phyloP scores from a whole-genome alignment of 2,113 vertebrate genomes.

The Aspidoscelis tigris region DNA sequence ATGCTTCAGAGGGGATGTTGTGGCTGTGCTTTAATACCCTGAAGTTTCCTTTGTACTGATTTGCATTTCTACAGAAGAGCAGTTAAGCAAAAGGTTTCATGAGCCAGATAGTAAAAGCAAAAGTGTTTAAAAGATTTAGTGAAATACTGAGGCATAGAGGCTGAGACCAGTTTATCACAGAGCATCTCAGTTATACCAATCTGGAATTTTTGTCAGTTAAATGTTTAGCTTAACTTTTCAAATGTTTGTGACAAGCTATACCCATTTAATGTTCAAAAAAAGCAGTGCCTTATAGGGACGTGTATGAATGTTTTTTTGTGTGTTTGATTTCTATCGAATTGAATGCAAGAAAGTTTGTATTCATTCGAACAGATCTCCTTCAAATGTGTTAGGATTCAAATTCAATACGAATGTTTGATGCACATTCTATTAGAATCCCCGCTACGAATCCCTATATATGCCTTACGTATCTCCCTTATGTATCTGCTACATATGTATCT shows the following conservation, averaged over 20 bases:
- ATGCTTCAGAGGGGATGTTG: constrained; percentile 57
- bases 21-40: constrained; percentile 48
- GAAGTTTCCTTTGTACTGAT: constrained; percentile 17
- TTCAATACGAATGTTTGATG: no score
- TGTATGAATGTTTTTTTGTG: no score
- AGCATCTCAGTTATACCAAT: not conserved
- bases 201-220: not conserved
- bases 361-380: no score
- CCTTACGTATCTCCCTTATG: no score
- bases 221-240: constrained; percentile 16
- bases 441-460: no score
- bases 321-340: no score
- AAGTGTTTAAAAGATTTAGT: not conserved
- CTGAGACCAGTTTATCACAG: constrained; percentile 16
- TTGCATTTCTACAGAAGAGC: not conserved
- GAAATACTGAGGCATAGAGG: not conserved
- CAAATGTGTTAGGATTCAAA: no score
- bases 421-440: no score
- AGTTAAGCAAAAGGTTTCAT: constrained; percentile 35
- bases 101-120: constrained; percentile 25
- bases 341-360: no score
- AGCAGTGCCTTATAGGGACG: no score
- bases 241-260: not conserved
- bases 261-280: not conserved
- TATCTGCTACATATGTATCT: no score